Percentiles rank a stretch among this genome's conserved stretches.
Conservation (phyloP, 2,888 invertebrate species). For the Mythimna vitellina region DNA sequence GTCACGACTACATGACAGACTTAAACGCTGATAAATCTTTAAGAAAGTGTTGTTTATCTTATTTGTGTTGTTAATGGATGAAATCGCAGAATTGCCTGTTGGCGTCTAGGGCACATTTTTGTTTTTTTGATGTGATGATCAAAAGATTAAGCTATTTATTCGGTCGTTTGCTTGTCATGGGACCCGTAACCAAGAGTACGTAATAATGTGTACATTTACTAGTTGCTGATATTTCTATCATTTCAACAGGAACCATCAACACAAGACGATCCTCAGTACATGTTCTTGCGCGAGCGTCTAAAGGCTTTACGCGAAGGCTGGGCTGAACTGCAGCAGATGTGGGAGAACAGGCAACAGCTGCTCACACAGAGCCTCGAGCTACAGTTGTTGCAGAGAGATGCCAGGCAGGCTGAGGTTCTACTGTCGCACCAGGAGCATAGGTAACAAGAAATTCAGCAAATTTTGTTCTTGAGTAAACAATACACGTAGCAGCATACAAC, state of each 20-base stretch:
- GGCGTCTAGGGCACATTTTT: no score
- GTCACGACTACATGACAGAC: no score
- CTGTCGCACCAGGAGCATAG: slow-evolving; percentile 99
- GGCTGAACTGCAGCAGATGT: slow-evolving; percentile 99
- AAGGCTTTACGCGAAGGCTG: slow-evolving; percentile 99
- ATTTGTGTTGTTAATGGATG: no score
- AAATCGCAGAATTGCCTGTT: no score
- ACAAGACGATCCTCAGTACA: slow-evolving; percentile 99
- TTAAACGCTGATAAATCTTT: no score
- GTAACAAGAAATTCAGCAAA: slow-evolving; percentile 44
- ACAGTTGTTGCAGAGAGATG: slow-evolving; percentile 98
- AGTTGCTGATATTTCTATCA: neutral
- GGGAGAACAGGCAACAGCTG: slow-evolving; percentile 99
- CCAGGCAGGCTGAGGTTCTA: slow-evolving; percentile 99
- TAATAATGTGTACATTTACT: neutral
- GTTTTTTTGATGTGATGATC: no score
- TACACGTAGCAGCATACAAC: no score
- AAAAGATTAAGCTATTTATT: no score
- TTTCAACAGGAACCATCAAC: slow-evolving; percentile 93
- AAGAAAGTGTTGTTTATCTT: no score
- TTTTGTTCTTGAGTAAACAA: no score
- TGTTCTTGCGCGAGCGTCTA: slow-evolving; percentile 99
- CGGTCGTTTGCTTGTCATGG: no score
- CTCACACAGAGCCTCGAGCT: slow-evolving; percentile 98
- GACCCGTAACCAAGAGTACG: no score